Percentiles rank a stretch among this genome's conserved stretches.
phyloP scores from a whole-genome alignment of 2,113 vertebrate genomes.

The Pterocles burchelli region DNA sequence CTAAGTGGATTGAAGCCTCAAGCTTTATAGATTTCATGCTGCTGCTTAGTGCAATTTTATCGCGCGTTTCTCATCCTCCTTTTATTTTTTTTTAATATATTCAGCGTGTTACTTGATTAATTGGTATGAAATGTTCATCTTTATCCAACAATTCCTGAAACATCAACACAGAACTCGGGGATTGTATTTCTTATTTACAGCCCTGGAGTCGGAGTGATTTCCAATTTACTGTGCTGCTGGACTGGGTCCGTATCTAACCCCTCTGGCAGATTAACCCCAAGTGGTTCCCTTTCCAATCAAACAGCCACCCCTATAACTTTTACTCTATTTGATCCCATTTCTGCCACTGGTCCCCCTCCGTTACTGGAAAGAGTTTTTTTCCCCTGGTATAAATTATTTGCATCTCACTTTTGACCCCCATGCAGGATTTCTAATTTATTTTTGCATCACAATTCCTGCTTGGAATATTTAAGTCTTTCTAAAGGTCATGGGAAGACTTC shows the following conservation, averaged over 20 bases:
- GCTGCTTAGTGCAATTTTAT: neutral
- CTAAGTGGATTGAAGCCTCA: neutral
- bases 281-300: neutral
- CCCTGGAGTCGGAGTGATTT: neutral
- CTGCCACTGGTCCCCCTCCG: neutral
- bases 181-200: neutral
- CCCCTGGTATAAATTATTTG: neutral
- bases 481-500: neutral
- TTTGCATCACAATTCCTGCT: neutral
- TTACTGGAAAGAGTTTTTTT: neutral
- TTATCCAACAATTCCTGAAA: neutral
- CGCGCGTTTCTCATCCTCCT: neutral
- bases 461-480: neutral
- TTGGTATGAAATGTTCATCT: neutral
- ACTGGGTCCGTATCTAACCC: neutral
- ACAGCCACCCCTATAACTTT: neutral
- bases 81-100: neutral
- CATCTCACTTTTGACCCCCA: neutral
- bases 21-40: neutral
- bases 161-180: neutral
- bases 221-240: neutral
- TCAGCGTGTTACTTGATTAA: neutral
- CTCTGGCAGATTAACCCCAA: neutral
- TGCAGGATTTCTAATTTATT: too few relatives aligned
- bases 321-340: neutral